Evolutionary conservation across 2,797 vertebrate species (phyloP).

Genomic region (Crypturellus tataupa): DNA sequence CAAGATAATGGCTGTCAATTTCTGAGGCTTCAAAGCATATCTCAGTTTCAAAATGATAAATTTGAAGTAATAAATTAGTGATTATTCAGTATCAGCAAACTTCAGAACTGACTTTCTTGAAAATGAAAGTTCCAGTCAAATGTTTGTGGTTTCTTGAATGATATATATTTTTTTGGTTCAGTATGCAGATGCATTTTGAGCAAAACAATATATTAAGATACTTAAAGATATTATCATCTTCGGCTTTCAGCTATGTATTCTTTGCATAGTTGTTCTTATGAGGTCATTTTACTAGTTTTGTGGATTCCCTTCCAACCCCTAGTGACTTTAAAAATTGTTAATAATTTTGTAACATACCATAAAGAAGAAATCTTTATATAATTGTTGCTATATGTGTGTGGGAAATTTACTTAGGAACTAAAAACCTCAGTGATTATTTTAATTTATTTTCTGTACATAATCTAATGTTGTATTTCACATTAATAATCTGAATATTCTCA

Average conservation of each 20-base stretch:
- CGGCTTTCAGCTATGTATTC: background rate
- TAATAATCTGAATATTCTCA: conserved; percentile 49
- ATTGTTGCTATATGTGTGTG: background rate
- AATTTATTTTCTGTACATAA: conserved; percentile 7
- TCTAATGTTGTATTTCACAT: conserved; percentile 5
- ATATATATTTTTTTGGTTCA: background rate
- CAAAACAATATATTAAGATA: conserved; percentile 11
- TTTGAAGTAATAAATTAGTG: background rate
- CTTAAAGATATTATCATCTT: background rate
- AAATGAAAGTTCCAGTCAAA: conserved; percentile 63
- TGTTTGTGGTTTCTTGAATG: background rate
- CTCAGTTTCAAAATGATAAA: background rate
- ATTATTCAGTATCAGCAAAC: background rate
- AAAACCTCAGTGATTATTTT: background rate
- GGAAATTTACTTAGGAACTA: background rate
- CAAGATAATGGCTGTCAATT: conserved; percentile 46
- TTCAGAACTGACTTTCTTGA: conserved; percentile 58
- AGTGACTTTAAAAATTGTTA: conserved; percentile 2
- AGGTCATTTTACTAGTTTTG: background rate
- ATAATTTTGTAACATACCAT: background rate
- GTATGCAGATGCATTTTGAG: conserved; percentile 7
- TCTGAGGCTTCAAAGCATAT: conserved; percentile 47
- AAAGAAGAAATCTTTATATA: background rate
- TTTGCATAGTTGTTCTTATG: background rate
- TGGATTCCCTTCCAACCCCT: background rate